Conservation (phyloP, 2,888 invertebrate genomes). For the Leptura quadrifasciata region DNA sequence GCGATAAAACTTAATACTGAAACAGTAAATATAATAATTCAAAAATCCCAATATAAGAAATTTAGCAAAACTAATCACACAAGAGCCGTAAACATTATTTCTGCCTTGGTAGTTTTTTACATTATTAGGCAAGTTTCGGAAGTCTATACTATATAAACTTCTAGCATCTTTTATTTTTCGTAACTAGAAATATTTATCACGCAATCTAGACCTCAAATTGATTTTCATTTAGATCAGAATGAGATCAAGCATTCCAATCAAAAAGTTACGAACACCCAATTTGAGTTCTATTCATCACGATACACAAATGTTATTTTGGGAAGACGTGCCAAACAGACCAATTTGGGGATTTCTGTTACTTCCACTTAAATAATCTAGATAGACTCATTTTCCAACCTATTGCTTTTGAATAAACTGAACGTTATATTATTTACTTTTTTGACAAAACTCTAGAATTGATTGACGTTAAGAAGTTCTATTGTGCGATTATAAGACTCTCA, state of each 20-base stretch:
- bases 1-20: too few relatives aligned
- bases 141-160: slow-evolving; percentile 10
- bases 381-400: neutral
- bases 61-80: too few relatives aligned
- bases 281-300: neutral
- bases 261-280: slow-evolving; percentile 7
- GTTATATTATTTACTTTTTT: neutral
- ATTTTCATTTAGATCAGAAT: neutral
- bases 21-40: too few relatives aligned
- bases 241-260: slow-evolving; percentile 2
- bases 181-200: slow-evolving; percentile 8
- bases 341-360: neutral
- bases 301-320: neutral
- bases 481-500: neutral
- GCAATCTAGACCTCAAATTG: slow-evolving; percentile 6
- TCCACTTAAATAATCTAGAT: neutral
- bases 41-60: too few relatives aligned
- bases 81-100: too few relatives aligned
- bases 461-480: neutral
- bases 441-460: neutral
- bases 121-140: slow-evolving; percentile 9
- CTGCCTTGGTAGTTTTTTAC: too few relatives aligned
- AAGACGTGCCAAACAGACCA: neutral
- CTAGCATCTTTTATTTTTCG: slow-evolving; percentile 9
- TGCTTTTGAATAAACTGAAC: neutral